phyloP scores from a whole-genome alignment of 1,140 invertebrate genomes.

The Adoxophyes honmai region DNA sequence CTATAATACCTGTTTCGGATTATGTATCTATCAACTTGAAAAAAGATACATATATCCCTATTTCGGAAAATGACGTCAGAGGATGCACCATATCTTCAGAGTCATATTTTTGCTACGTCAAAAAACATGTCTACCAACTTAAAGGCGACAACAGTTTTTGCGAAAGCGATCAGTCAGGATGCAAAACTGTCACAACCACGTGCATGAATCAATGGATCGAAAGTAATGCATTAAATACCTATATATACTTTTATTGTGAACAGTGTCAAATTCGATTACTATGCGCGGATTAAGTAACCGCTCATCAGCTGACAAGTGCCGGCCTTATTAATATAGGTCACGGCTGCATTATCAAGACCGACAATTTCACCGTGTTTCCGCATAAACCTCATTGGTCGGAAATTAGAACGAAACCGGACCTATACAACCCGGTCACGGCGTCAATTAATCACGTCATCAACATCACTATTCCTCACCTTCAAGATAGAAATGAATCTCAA shows the following conservation, averaged over 20 bases:
- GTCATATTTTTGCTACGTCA: not conserved
- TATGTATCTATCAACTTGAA: no score
- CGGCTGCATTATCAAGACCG: conserved; percentile 20
- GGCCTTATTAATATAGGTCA: conserved; percentile 16
- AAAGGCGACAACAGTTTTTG: not conserved
- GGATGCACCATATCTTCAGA: not conserved
- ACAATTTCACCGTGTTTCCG: conserved; percentile 19
- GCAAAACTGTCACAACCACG: not conserved
- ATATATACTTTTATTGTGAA: conserved; percentile 20
- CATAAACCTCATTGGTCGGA: conserved; percentile 17
- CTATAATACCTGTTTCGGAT: no score
- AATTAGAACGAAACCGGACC: conserved; percentile 15
- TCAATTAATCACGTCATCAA: conserved; percentile 10
- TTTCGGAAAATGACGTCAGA: not conserved
- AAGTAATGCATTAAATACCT: not conserved
- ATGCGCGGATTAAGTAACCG: conserved; percentile 21
- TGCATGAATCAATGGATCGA: conserved; percentile 18
- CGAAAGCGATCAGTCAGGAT: not conserved
- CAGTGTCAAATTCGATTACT: conserved; percentile 17
- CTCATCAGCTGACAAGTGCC: conserved; percentile 15
- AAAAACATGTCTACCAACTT: not conserved
- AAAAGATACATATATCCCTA: no score
- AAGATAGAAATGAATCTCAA: no score
- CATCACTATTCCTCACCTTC: no score
- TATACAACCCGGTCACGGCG: conserved; percentile 12